These are phyloP conservation scores for Anorthoa munda DNA, from an alignment of 2,888 invertebrate species.

Conservation along the genomic window DNA sequence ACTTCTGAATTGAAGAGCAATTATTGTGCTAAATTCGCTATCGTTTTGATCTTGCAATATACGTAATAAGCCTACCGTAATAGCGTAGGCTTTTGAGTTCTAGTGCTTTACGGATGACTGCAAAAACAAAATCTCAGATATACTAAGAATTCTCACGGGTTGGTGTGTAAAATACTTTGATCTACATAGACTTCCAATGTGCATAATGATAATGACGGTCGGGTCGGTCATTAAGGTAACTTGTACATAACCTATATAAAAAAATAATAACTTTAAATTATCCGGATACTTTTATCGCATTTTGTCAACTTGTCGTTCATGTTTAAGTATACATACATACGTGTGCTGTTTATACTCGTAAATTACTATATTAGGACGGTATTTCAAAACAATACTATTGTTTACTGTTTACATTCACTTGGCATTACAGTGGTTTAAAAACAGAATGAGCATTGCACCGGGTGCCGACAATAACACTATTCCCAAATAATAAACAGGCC, in stretches of 20 bases:
- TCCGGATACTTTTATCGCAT: constrained; percentile 12
- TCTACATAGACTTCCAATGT: constrained; percentile 47
- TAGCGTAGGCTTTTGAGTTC: background rate
- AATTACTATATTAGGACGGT: constrained; percentile 52
- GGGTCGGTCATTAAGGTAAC: constrained; percentile 70
- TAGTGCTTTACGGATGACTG: constrained; percentile 9
- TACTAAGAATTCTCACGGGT: constrained; percentile 34
- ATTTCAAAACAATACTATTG: constrained; percentile 54
- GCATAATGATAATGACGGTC: constrained; percentile 57
- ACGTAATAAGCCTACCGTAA: too few relatives aligned
- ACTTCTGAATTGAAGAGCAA: too few relatives aligned
- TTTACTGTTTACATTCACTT: constrained; percentile 52
- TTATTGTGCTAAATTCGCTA: too few relatives aligned
- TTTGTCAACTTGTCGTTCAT: constrained; percentile 5
- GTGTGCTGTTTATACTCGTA: constrained; percentile 34
- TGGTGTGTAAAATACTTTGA: constrained; percentile 13
- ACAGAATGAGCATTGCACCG: constrained; percentile 45
- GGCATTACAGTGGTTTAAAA: constrained; percentile 52
- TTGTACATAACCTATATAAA: constrained; percentile 40
- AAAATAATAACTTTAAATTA: constrained; percentile 29
- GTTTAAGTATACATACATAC: constrained; percentile 16
- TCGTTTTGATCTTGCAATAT: too few relatives aligned
- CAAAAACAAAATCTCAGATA: constrained; percentile 23
- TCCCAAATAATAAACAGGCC: background rate
- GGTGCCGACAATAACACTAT: constrained; percentile 12